Evolutionary conservation across 2,888 invertebrate genomes (phyloP), one percentile per base, ranked within the genome.

Genomic region (Cerastis rubricosa): DNA sequence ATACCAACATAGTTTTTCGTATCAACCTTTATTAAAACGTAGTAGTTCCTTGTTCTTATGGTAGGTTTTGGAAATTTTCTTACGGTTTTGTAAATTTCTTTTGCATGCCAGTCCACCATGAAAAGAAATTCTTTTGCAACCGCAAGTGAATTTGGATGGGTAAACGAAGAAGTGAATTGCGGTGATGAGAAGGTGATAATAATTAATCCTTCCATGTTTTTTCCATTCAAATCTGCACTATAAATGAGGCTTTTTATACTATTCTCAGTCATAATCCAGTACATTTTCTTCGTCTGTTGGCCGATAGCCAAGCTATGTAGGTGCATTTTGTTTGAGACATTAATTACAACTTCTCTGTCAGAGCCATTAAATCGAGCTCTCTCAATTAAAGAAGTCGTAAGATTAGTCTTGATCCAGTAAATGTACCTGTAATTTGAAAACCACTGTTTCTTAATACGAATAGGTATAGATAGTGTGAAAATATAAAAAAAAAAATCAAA

Each of bases 161-260:
- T 40, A 0, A 49, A 49, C 49, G 19, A 19, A 19, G 49, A 19
- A 49, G 49, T 49, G 6, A 49, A 6, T 49, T 49, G 49, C 17
- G 49, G 19, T 19, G 5, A 19, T 19, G 19, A 0, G 49, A 19
- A 49, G 7, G 19, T 49, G 49, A 49, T 4, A 49, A 7, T 49
- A 49, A 49, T 49, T 49, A 49, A 49, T 19, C 1, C 19, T 19
- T 49, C 22, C 8, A 8, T 5, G 12, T 65, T n/a, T 8, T n/a
- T 45, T 17, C 71, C 71, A 12, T 7, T 29, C 3, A 65, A 35
- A 25, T 71, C 65, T n/a, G 71, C 65, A 12, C 47, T 4, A 35
- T 1, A 35, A 5, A 35, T 2, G 19, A 29, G 0, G n/a, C 7
- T 17, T 11, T 0, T 1, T 5, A 2, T 0, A 2, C 1, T 8